Evolutionary conservation across 2,797 vertebrate species (phyloP), one percentile per base, ranked within the genome.

Genomic region (Gadopsis bispinosus): DNA sequence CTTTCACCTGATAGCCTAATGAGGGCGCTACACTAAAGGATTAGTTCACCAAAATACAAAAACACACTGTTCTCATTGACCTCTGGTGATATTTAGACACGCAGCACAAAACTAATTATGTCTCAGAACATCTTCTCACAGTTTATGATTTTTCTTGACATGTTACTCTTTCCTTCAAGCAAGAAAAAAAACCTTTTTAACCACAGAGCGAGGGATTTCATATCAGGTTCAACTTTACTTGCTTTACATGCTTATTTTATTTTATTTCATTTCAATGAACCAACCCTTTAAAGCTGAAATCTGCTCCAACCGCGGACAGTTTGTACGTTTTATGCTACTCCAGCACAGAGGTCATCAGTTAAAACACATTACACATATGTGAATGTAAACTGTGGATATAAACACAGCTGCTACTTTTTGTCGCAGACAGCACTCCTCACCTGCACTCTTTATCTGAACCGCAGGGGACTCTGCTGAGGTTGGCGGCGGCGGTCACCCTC

Each of bases 391-490:
- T 26, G 39, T 58, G 29, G 33, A 7, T 4, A n/a, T 43, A n/a
- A 56, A 56, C 39, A n/a, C 50, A n/a, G n/a, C 4, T 19, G 8
- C 8, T 45, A 22, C n/a, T 16, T 67, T 37, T 29, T 4, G 53
- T 92, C 92, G 99, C 98, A 63, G 8, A 22, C 35, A 20, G 43
- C 4, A 43, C 43, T 20, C 12, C 69, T 92, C 92, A 99, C 98
- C 98, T 98, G 96, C 97, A 98, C 81, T 98, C 97, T 1, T 96
- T 97, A 78, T 97, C 93, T 0, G 96, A 95, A 2, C 97, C 97
- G 0, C 97, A 99, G 69, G 98, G 97, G 31, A 99, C 97, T 0
- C 98, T 95, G 87, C 97, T 96, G 84, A 99, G 95, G 29, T 98
- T 97, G 85, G 97, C 98, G 0, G 96, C 95, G 0, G 92, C 79